Conservation (phyloP, 1,140 invertebrate species). For the Papilio glaucus region DNA sequence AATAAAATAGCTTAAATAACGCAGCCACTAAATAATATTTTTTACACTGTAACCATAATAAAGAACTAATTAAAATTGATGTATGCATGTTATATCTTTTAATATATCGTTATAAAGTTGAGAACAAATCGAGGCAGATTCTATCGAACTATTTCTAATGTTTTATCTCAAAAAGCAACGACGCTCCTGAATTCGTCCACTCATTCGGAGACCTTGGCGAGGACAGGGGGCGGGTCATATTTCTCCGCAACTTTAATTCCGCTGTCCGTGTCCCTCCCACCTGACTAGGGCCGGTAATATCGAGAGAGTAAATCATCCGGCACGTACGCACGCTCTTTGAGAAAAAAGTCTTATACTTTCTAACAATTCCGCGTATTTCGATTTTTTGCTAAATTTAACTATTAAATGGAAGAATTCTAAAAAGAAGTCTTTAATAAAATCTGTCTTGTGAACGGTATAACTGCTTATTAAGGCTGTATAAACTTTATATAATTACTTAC, state of each 20-base stretch:
- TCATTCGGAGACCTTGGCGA: slow-evolving; percentile 32
- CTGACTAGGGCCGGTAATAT: slow-evolving; percentile 51
- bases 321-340: slow-evolving; percentile 37
- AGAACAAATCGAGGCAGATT: too few relatives aligned
- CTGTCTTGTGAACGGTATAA: too few relatives aligned
- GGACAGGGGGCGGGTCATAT: slow-evolving; percentile 43
- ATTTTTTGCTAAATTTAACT: slow-evolving; percentile 22
- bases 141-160: background rate
- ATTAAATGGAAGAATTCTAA: background rate
- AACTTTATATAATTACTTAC: too few relatives aligned
- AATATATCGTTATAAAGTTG: too few relatives aligned
- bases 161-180: slow-evolving; percentile 1
- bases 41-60: too few relatives aligned
- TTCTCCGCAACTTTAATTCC: slow-evolving; percentile 50
- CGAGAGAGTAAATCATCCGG: slow-evolving; percentile 52
- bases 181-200: slow-evolving; percentile 24
- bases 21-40: too few relatives aligned
- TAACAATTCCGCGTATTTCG: slow-evolving; percentile 32
- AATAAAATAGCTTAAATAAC: too few relatives aligned
- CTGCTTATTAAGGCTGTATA: too few relatives aligned
- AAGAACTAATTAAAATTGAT: too few relatives aligned
- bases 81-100: too few relatives aligned
- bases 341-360: slow-evolving; percentile 35
- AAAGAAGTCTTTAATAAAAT: too few relatives aligned
- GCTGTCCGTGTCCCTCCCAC: slow-evolving; percentile 47